These are phyloP conservation scores for Otolemur crassicaudatus DNA, from an alignment of 2,797 vertebrate genomes.

Conservation along the genomic window DNA sequence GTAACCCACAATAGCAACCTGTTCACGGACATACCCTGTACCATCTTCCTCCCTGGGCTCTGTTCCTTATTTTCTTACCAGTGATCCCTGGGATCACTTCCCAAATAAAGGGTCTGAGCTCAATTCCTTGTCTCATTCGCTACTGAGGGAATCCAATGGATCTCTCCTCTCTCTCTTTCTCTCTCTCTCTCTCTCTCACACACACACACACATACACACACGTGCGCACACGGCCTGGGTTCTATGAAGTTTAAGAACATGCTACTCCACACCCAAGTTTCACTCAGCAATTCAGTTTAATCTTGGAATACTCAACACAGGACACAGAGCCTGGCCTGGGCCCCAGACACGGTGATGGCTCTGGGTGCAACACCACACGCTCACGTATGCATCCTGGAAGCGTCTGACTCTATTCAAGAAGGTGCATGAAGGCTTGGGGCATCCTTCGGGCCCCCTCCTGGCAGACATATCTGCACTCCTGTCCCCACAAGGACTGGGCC, in stretches of 20 bases:
- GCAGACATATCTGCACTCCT: background rate
- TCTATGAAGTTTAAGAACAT: background rate
- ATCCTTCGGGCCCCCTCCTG: background rate
- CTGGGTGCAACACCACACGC: fast-evolving
- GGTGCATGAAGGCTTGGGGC: background rate
- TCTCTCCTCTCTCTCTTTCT: fast-evolving
- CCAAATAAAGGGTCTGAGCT: background rate
- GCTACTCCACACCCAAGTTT: background rate
- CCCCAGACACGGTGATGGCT: background rate
- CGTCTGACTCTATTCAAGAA: background rate
- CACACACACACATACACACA: fast-evolving
- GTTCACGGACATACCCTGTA: background rate
- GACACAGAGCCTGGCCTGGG: background rate
- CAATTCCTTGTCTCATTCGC: background rate
- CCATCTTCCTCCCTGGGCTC: background rate
- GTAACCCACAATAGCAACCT: background rate
- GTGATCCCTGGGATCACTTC: background rate
- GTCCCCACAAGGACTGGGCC: fast-evolving
- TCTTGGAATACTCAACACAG: conserved; percentile 23
- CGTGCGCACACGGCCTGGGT: background rate
- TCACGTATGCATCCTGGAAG: fast-evolving
- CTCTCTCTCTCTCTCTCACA: no score
- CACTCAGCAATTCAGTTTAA: conserved; percentile 62
- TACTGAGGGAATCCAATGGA: background rate
- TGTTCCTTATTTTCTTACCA: background rate